A percentile compares a stretch with the other conserved stretches of the same genome.
Conservation (phyloP, 2,888 invertebrate species). For the Apotomis betuletana region DNA sequence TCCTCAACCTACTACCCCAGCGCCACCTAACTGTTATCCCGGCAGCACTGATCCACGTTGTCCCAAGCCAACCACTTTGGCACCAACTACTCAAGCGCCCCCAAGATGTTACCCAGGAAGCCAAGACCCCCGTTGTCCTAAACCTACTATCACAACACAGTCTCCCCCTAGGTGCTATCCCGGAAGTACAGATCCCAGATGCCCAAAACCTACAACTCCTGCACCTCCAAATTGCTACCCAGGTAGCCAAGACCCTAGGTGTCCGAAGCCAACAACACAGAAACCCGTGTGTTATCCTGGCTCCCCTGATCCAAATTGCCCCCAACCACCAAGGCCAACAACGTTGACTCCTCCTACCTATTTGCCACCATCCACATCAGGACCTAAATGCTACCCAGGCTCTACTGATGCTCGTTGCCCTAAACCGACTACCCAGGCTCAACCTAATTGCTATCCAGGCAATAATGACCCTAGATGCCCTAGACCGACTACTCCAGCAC, state of each 20-base stretch:
- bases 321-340: slow-evolving; percentile 45
- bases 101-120: slow-evolving; percentile 23
- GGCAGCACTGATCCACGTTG: slow-evolving; percentile 58
- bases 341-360: slow-evolving; percentile 44
- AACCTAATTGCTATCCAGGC: slow-evolving; percentile 48
- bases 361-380: slow-evolving; percentile 51
- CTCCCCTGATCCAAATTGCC: slow-evolving; percentile 47
- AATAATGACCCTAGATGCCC: slow-evolving; percentile 48
- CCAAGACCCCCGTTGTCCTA: slow-evolving; percentile 52
- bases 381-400: slow-evolving; percentile 52
- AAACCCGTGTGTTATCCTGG: slow-evolving; percentile 49
- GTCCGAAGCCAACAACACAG: slow-evolving; percentile 40
- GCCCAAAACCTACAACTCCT: slow-evolving; percentile 54
- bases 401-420: background rate
- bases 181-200: slow-evolving; percentile 62
- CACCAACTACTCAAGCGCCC: slow-evolving; percentile 49
- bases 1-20: slow-evolving; percentile 44
- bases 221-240: slow-evolving; percentile 54
- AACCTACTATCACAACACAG: slow-evolving; percentile 46
- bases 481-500: slow-evolving; percentile 46
- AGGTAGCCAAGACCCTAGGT: slow-evolving; percentile 45
- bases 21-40: slow-evolving; percentile 48
- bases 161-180: slow-evolving; percentile 52
- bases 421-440: slow-evolving; percentile 44
- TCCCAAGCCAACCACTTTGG: slow-evolving; percentile 48